Percentiles rank a stretch among this genome's conserved stretches.
Conservation (phyloP, 2,888 invertebrate genomes). For the Tortrix viridana region DNA sequence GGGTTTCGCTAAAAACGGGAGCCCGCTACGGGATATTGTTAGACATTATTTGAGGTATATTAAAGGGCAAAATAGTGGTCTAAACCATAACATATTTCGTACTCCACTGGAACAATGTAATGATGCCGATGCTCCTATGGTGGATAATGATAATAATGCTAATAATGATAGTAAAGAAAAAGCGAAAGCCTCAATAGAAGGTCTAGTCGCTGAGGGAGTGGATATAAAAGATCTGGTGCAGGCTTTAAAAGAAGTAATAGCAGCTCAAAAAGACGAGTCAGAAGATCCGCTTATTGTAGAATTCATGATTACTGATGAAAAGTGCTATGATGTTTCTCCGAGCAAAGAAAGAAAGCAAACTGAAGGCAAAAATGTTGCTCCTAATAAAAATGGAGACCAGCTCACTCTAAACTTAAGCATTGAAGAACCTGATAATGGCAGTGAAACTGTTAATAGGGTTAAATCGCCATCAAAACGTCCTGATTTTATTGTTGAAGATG, state of each 20-base stretch:
- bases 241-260: constrained; percentile 14
- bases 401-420: not conserved
- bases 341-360: not conserved
- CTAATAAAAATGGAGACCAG: not conserved
- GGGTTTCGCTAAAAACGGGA: constrained; percentile 62
- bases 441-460: not conserved
- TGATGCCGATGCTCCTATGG: not conserved
- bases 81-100: constrained; percentile 48
- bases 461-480: constrained; percentile 5
- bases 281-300: constrained; percentile 10
- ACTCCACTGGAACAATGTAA: constrained; percentile 12
- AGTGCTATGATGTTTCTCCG: not conserved
- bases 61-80: constrained; percentile 44
- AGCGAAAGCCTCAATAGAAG: constrained; percentile 21
- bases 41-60: constrained; percentile 59
- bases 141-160: too few species aligned
- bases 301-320: constrained; percentile 1
- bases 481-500: too few species aligned
- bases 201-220: constrained; percentile 12
- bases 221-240: constrained; percentile 17
- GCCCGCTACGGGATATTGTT: constrained; percentile 57
- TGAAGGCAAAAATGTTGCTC: not conserved
- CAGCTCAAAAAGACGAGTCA: constrained; percentile 11
- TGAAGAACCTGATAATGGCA: not conserved
- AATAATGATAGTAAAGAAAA: constrained; percentile 7